Evolutionary conservation across 1,140 invertebrate species (phyloP).

Genomic region (Cecropterus lyciades): DNA sequence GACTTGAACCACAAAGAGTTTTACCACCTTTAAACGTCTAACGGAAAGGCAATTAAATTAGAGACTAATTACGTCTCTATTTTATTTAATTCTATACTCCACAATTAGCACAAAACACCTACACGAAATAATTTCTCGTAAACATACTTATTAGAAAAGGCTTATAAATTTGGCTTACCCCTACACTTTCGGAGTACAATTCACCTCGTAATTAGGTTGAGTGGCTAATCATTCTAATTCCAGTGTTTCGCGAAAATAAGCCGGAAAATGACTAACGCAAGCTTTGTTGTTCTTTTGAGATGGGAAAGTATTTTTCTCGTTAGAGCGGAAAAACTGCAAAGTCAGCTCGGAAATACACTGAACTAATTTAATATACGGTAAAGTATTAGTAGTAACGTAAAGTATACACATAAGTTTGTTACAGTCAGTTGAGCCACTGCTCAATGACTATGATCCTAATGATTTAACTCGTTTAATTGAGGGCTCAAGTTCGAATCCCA

Average conservation of each 20-base stretch:
- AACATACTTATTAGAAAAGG: neutral
- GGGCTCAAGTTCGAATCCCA: too few species aligned
- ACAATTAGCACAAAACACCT: neutral
- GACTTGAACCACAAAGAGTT: too few species aligned
- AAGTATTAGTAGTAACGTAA: too few species aligned
- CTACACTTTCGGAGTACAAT: conserved; percentile 1
- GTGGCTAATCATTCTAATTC: conserved; percentile 22
- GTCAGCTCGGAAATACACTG: neutral
- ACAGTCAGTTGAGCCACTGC: too few species aligned
- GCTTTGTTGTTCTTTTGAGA: conserved; percentile 6
- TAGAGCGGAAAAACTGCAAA: neutral
- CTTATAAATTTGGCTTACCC: conserved; percentile 1
- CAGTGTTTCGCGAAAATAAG: conserved; percentile 16
- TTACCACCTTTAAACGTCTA: too few species aligned
- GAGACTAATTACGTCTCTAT: too few species aligned
- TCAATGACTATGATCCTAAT: too few species aligned
- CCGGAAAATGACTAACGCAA: conserved; percentile 2
- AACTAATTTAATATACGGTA: too few species aligned
- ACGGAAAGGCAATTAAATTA: too few species aligned
- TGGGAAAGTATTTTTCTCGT: neutral
- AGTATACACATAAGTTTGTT: too few species aligned
- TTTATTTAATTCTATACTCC: neutral
- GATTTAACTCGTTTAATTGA: too few species aligned
- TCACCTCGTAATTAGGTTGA: conserved; percentile 12
- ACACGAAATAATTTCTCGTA: neutral